Conservation (phyloP, 2,797 vertebrate species). For the Ptychadena robeensis region DNA sequence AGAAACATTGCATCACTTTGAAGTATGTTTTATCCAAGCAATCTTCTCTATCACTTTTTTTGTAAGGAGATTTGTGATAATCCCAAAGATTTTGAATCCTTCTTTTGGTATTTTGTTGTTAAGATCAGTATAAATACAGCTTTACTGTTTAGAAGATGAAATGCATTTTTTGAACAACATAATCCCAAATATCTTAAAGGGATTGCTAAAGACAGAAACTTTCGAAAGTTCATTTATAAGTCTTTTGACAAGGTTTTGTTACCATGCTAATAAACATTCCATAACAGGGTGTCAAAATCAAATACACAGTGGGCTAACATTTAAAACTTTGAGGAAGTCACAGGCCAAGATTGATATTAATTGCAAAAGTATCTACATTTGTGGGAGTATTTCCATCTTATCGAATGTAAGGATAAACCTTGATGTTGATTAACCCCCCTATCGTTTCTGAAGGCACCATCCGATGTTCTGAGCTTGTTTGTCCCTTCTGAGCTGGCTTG, state of each 20-base stretch:
- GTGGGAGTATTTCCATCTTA: too few relatives aligned
- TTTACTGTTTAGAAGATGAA: conserved; percentile 1
- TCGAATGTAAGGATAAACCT: too few relatives aligned
- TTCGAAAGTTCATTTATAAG: neutral
- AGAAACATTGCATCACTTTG: conserved; percentile 22
- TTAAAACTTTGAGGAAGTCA: too few relatives aligned
- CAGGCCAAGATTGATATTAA: too few relatives aligned
- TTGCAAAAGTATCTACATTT: too few relatives aligned
- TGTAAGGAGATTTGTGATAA: conserved; percentile 26
- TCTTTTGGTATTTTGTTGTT: neutral
- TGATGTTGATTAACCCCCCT: too few relatives aligned
- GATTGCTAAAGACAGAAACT: neutral
- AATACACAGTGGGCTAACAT: too few relatives aligned
- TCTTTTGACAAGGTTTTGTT: neutral
- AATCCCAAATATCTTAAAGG: conserved; percentile 2
- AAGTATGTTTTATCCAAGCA: conserved; percentile 21
- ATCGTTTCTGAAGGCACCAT: too few relatives aligned
- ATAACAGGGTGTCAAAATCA: too few relatives aligned
- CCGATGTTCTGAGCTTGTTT: too few relatives aligned
- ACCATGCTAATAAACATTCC: neutral
- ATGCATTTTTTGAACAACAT: conserved; percentile 2
- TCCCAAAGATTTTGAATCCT: neutral
- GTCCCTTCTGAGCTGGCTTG: too few relatives aligned
- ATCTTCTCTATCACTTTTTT: neutral
- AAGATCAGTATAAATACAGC: neutral